Base-by-base conservation (phyloP, 2,113 vertebrate genomes). In the Miniopterus natalensis region DNA sequence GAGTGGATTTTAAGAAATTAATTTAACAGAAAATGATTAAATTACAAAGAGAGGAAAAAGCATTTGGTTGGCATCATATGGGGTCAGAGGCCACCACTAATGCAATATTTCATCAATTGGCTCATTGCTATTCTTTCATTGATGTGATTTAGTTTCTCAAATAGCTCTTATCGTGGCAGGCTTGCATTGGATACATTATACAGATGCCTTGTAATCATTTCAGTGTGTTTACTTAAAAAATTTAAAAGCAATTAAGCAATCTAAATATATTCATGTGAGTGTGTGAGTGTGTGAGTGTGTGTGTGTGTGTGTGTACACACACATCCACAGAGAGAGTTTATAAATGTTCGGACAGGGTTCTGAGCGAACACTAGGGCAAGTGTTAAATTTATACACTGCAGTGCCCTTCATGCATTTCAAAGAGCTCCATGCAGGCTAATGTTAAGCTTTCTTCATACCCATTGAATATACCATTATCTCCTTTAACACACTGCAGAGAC, bases 1-100 rank as follows among this genome's bases (percentile, higher is more conserved):
- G 90, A 86, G 94, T 93, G 92, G 92, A 94, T 94, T 97, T 97
- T 75, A 95, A 96, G 96, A 95, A 96, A 96, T 97, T 96, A 97
- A 96, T 96, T 91, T 97, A 96, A 97, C 92, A 93, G 95, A 90
- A 95, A 83, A 86, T 97, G 94, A 98, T 96, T 97, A 78, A 97
- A 97, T 97, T 97, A 97, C 79, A 68, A 90, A 94, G 93, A 87
- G 51, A 96, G 95, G 94, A 74, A 63, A 96, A 96, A 95, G 96
- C 96, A 75, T 97, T 97, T 42, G 49, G 88, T 88, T 90, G 94
- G 96, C 94, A 95, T 97, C 86, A 49, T 40, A 27, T 1, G 1
- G 91, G 95, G 96, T 97, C 92, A 88, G 92, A 97, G 96, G 94
- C 78, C 88, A 7, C 40, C 2, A 83, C 78, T 98, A 97, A 97